Evolutionary conservation across 1,140 invertebrate species (phyloP), one percentile per base, ranked within the genome.

Genomic region (Hycleus phaleratus): DNA sequence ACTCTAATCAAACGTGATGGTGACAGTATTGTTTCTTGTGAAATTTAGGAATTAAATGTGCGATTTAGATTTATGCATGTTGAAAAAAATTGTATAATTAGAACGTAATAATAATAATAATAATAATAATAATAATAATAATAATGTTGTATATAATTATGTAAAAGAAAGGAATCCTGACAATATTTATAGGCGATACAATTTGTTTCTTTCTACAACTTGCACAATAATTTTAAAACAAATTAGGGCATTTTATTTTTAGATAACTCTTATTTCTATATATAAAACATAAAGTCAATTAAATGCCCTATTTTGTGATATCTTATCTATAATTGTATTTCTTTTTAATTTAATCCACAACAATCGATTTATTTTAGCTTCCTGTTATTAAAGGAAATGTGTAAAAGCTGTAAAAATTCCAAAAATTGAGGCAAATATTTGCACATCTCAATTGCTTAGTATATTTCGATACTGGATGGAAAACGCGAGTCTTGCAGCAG

Each of bases 21-120:
- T 32, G 32, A 32, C 32, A 32, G 32, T 32, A 32, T 32, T 32
- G 44, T 53, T 52, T 32, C 32, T 32, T 32, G 58, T 59, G 58
- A 59, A 56, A 49, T 59, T 54, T 59, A 59, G 51, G 49, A 45
- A 59, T 32, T 59, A 46, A 54, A 54, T 53, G 44, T 56, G 46
- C 44, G 58, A 49, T 44, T 56, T 55, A 51, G 51, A 44, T 46
- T 26, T 53, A 43, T 56, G 47, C 48, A 59, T 47, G 58, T 59
- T 55, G 40, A 59, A 59, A 59, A 55, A 58, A 46, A 55, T 59
- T 59, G 55, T 44, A 55, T 54, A 47, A 49, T 59, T 55, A 55
- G 58, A 55, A 55, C 39, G 55, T 59, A 59, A 48, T 53, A n/a
- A 53, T 55, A 39, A 47, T 5, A 32, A 32, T 32, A 32, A 1